Evolutionary conservation across 2,113 vertebrate species (phyloP), one percentile per base, ranked within the genome.

Genomic region (Cephalopholis sonnerati): DNA sequence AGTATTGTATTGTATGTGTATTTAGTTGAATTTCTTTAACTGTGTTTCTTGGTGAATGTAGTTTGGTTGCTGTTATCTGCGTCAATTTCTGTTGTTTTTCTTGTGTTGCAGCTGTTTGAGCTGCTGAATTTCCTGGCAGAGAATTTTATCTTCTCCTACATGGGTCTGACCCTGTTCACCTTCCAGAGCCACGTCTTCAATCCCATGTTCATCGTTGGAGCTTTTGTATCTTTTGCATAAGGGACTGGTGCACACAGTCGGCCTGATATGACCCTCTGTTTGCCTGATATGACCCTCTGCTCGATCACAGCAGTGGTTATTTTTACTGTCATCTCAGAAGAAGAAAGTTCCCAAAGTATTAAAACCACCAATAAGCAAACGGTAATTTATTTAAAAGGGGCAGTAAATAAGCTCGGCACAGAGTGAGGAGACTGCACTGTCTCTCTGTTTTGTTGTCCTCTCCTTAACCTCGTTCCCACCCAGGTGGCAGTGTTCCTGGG

Each of bases 121-220:
- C 95, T 99, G 80, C 96, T 99, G 91, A 98, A 99, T 93, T 99
- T 99, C 95, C 94, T 99, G 95, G 98, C 98, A 44, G 98, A 99
- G 95, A 99, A 99, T 93, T 99, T 99, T 94, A 99, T 99, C 90
- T 99, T 99, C 91, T 99, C 98, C 89, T 99, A 99, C 95, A 99
- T 99, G 98, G 98, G 98, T 22, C 93, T 99, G 85, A 95, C 98
- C 8, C 93, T 99, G 58, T 99, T 99, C 94, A 99, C 98, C 82
- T 99, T 99, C 94, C 97, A 99, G 94, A 99, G 95, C 91, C 98
- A 99, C 1, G 77, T 98, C 90, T 99, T 99, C 80, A 99, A 98
- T 77, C 97, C 97, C 48, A 97, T 97, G 71, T 99, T 99, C 64
- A 97, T 99, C 57, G 89, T 99, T 22, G 97, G 97, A 41, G 97